These are phyloP conservation scores for Anguilla japonica DNA, from an alignment of 2,113 vertebrate species.

Conservation along the genomic window DNA sequence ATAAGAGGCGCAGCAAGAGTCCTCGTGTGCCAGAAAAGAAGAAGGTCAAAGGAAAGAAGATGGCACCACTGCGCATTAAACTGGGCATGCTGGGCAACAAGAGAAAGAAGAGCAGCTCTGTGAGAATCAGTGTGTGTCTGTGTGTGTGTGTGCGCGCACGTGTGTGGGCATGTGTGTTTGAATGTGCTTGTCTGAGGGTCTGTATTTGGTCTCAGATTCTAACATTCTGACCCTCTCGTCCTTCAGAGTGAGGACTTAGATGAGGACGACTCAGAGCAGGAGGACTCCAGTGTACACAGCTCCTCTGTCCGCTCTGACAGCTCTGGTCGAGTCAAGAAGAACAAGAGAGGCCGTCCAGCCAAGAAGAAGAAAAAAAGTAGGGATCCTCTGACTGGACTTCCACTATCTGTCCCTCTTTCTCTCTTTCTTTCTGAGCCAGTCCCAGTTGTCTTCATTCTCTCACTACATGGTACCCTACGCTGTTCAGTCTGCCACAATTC, in stretches of 20 bases:
- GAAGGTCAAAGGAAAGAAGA: slow-evolving; percentile 83
- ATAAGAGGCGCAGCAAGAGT: slow-evolving; percentile 87
- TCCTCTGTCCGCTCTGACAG: slow-evolving; percentile 85
- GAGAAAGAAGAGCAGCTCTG: slow-evolving; percentile 88
- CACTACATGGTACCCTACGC: background rate
- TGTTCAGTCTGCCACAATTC: background rate
- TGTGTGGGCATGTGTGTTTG: background rate
- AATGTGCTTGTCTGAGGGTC: no score
- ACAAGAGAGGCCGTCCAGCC: slow-evolving; percentile 82
- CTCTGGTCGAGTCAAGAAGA: slow-evolving; percentile 81
- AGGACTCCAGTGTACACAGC: slow-evolving; percentile 86
- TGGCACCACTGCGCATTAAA: slow-evolving; percentile 88
- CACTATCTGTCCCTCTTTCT: background rate
- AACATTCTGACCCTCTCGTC: background rate
- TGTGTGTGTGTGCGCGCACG: background rate
- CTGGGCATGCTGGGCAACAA: slow-evolving; percentile 80
- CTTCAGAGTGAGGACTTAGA: slow-evolving; percentile 84
- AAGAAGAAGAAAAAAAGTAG: slow-evolving; percentile 89
- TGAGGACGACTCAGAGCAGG: slow-evolving; percentile 85
- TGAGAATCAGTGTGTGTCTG: slow-evolving; percentile 50
- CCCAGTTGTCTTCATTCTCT: background rate
- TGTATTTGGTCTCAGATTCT: background rate
- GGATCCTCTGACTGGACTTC: slow-evolving; percentile 18
- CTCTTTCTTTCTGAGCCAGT: background rate
- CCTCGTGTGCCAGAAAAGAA: slow-evolving; percentile 83